A percentile compares a stretch with the other conserved stretches of the same genome.
phyloP scores from a whole-genome alignment of 2,888 invertebrate genomes.

The Zeuzera pyrina region DNA sequence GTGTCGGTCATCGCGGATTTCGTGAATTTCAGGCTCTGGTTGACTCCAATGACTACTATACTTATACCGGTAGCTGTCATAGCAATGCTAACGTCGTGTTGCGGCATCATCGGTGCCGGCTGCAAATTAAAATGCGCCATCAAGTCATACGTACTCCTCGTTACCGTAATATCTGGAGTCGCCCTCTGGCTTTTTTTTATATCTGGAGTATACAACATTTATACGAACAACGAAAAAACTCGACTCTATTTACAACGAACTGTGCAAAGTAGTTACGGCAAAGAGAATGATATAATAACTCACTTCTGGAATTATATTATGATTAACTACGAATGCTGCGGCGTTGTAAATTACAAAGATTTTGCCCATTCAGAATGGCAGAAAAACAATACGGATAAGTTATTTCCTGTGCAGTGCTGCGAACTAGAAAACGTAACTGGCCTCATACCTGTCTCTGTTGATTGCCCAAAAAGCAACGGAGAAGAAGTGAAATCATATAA shows the following conservation, averaged over 20 bases:
- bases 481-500: slow-evolving; percentile 24
- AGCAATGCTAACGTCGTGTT: slow-evolving; percentile 50
- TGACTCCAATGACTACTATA: slow-evolving; percentile 43
- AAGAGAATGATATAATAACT: slow-evolving; percentile 45
- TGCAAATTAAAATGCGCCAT: slow-evolving; percentile 53
- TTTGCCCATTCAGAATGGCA: slow-evolving; percentile 45
- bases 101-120: slow-evolving; percentile 54
- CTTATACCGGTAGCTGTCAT: slow-evolving; percentile 37
- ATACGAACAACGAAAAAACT: slow-evolving; percentile 37
- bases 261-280: slow-evolving; percentile 39
- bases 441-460: slow-evolving; percentile 30
- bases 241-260: slow-evolving; percentile 28
- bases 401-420: slow-evolving; percentile 52
- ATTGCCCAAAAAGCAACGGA: slow-evolving; percentile 30
- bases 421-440: slow-evolving; percentile 32
- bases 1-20: slow-evolving; percentile 41
- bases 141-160: slow-evolving; percentile 50
- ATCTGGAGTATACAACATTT: slow-evolving; percentile 47
- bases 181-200: slow-evolving; percentile 51
- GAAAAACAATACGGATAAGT: slow-evolving; percentile 25
- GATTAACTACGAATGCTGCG: slow-evolving; percentile 54
- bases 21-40: slow-evolving; percentile 45
- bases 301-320: slow-evolving; percentile 47
- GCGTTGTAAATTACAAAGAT: slow-evolving; percentile 38
- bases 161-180: slow-evolving; percentile 29